Evolutionary conservation across 1,140 invertebrate genomes (phyloP), one percentile per base, ranked within the genome.

Genomic region (Agrypnia vestita): DNA sequence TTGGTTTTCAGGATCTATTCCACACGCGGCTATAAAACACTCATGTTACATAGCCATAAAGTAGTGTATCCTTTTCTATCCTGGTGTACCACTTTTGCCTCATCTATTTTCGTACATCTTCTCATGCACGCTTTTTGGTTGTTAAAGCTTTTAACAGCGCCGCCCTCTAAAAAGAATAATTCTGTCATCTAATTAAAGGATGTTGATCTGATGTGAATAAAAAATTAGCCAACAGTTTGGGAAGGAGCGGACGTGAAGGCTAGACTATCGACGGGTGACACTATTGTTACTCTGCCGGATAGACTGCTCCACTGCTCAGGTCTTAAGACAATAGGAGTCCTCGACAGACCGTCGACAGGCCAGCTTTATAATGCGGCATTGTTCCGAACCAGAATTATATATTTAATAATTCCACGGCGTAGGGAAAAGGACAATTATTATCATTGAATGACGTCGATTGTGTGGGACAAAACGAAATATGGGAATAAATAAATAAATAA

Each of bases 361-460:
- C 73, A 61, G 73, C 13, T 15, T 49, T 44, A 67, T 78, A 78
- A 78, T 75, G 53, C 49, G 10, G 55, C 46, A 76, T 78, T 78
- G 81, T 79, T 79, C 74, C 35, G 11, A 74, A 71, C 35, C 76
- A 67, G 77, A 69, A 82, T 82, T 55, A 82, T 77, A 76, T 72
- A 76, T 79, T 79, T 71, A 71, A 74, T 73, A 59, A 72, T 79
- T 69, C 61, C 47, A 19, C 8, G 25, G 46, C 73, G 17, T 12
- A 56, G 79, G 67, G 19, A 77, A 61, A 77, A 53, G 62, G 44
- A 72, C 78, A 82, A 82, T 82, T 82, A 82, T 82, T 82, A 82
- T 82, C 81, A 82, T 82, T 82, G 81, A 82, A 82, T 82, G 81
- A 82, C 81, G 81, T 82, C 81, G 81, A 82, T 82, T 82, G 81